A percentile compares a stretch with the other conserved stretches of the same genome.
Evolutionary conservation across 2,797 vertebrate genomes (phyloP).

Genomic region (Bryconaethiops microstoma): DNA sequence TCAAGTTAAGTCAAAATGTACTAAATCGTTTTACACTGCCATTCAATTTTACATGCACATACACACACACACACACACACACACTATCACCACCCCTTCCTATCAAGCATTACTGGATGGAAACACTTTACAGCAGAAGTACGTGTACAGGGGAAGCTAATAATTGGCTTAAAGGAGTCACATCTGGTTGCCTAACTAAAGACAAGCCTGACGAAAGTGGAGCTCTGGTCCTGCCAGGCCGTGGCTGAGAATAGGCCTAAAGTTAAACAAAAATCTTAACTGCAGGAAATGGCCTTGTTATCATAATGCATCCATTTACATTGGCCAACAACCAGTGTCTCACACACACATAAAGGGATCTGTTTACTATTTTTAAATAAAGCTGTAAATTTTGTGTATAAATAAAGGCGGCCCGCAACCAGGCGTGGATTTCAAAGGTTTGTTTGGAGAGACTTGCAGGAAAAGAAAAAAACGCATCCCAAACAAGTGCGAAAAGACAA

Average conservation of each 20-base stretch:
- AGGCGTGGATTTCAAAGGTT: constrained; percentile 63
- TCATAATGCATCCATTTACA: constrained; percentile 88
- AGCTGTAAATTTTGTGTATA: constrained; percentile 71
- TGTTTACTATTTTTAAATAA: constrained; percentile 82
- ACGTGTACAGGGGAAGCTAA: constrained; percentile 88
- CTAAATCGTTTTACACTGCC: no score
- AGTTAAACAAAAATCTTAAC: constrained; percentile 91
- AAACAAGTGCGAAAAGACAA: constrained; percentile 69
- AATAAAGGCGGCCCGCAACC: constrained; percentile 69
- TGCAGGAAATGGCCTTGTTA: constrained; percentile 92
- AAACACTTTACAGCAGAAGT: constrained; percentile 91
- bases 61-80: no score
- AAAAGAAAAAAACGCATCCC: constrained; percentile 68
- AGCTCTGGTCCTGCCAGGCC: constrained; percentile 75
- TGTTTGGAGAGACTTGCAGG: constrained; percentile 71
- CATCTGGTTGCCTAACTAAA: constrained; percentile 89
- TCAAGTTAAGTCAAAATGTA: no score
- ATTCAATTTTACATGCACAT: no score
- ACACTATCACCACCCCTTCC: constrained; percentile 57
- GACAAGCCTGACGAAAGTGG: constrained; percentile 86
- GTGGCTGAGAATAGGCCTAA: constrained; percentile 82
- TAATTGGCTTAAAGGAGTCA: constrained; percentile 92
- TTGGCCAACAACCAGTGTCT: constrained; percentile 84
- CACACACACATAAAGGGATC: constrained; percentile 76
- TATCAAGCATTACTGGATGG: constrained; percentile 82